phyloP scores from a whole-genome alignment of 2,113 vertebrate genomes.

The Nycticorax nycticorax region DNA sequence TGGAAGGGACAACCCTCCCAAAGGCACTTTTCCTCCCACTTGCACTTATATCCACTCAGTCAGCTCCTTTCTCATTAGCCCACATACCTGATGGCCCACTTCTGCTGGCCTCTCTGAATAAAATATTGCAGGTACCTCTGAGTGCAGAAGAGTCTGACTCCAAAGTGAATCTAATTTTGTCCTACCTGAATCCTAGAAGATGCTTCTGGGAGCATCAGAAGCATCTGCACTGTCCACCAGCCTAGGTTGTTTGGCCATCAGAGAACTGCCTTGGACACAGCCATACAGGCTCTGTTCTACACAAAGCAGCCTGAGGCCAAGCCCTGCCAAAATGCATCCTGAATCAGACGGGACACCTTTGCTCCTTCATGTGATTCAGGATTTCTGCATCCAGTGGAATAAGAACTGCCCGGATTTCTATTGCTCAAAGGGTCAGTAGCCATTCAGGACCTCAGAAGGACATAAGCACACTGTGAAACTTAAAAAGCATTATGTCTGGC shows the following conservation, averaged over 20 bases:
- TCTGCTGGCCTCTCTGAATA: not conserved
- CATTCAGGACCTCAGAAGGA: not conserved
- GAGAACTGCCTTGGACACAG: not conserved
- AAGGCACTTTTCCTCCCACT: not conserved
- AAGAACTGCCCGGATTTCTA: not conserved
- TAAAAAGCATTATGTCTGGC: conserved; percentile 11
- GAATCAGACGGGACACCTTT: not conserved
- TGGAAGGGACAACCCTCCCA: not conserved
- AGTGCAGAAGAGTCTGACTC: not conserved
- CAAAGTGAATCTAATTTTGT: not conserved
- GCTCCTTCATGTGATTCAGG: not conserved
- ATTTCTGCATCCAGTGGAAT: not conserved
- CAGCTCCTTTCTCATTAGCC: not conserved
- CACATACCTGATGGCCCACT: not conserved
- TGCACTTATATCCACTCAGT: not conserved
- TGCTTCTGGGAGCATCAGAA: not conserved
- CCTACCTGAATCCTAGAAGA: not conserved
- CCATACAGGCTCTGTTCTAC: not conserved
- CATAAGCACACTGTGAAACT: not conserved
- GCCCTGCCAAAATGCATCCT: not conserved
- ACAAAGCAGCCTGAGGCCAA: not conserved
- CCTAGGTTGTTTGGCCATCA: not conserved
- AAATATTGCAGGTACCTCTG: not conserved
- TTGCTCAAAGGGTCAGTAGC: not conserved
- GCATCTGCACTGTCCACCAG: not conserved